Conservation (phyloP, 2,113 vertebrate species). For the Macaca fascicularis region T2T-MFA8v1.1 NC_088376.1:42978501-42979000, state of each 20-base stretch:
- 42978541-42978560: neutral
- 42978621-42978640: neutral
- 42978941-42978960: neutral
- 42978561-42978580: neutral
- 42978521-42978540: neutral
- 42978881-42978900: neutral
- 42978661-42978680: neutral
- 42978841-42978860: neutral
- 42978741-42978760: neutral
- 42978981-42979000: neutral
- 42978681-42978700: neutral
- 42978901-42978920: neutral
- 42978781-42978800: neutral
- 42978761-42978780: neutral
- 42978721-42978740: neutral
- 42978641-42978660: neutral
- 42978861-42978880: neutral
- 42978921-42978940: neutral
- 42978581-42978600: neutral
- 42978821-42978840: neutral
- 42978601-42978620: neutral
- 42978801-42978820: neutral
- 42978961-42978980: accelerated
- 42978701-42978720: too few relatives aligned
- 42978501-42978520: neutral